Conservation (phyloP, 1,140 invertebrate species). For the Ephestia elutella region DNA sequence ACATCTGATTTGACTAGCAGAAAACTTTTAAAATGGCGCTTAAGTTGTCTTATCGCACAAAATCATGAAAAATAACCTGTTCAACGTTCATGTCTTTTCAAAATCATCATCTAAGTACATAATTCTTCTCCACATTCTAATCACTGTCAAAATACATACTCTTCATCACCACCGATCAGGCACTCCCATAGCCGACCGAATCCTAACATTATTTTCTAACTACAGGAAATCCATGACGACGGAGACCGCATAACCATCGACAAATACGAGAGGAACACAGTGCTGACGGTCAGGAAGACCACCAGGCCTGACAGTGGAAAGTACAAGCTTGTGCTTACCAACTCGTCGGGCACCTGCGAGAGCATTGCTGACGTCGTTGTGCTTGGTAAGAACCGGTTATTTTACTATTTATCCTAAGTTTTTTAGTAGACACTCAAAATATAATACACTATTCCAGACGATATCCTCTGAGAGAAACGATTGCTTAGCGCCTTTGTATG, state of each 20-base stretch:
- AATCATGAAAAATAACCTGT: too few species aligned
- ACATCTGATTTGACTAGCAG: too few species aligned
- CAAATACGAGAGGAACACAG: slow-evolving; percentile 92
- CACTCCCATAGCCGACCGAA: background rate
- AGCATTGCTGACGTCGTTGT: slow-evolving; percentile 90
- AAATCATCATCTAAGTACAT: background rate
- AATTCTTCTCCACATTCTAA: background rate
- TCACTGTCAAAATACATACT: background rate
- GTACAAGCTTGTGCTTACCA: slow-evolving; percentile 89
- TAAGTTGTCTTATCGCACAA: too few species aligned
- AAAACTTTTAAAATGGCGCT: too few species aligned
- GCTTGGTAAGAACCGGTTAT: slow-evolving; percentile 76
- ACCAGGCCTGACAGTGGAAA: slow-evolving; percentile 92
- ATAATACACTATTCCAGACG: too few species aligned
- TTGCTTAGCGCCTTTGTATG: too few species aligned
- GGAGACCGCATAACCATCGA: slow-evolving; percentile 85
- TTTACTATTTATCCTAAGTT: background rate
- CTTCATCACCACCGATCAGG: slow-evolving; percentile 6
- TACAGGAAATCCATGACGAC: slow-evolving; percentile 63
- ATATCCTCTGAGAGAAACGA: too few species aligned
- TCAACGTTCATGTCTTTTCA: too few species aligned
- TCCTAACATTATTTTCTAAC: background rate
- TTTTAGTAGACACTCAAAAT: too few species aligned
- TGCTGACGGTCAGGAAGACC: slow-evolving; percentile 90
- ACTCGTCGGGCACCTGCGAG: slow-evolving; percentile 89